phyloP scores from a whole-genome alignment of 1,140 invertebrate genomes.

The Drosophila repletoides region DNA sequence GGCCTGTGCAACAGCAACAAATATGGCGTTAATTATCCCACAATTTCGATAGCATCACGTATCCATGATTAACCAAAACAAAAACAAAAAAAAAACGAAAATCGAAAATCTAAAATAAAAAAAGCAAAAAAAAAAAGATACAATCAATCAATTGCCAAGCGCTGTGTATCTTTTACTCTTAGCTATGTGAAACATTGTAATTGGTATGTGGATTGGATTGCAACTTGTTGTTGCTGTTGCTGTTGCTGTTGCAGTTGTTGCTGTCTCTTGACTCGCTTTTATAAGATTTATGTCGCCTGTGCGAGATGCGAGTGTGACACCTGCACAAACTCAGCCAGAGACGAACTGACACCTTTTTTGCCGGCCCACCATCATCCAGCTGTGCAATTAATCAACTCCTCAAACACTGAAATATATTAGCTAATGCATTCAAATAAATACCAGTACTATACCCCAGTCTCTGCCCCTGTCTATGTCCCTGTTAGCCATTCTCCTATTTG shows the following conservation, averaged over 20 bases:
- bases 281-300: slow-evolving; percentile 58
- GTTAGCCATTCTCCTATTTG: too few species aligned
- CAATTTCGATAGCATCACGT: slow-evolving; percentile 77
- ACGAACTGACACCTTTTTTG: slow-evolving; percentile 29
- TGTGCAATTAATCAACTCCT: slow-evolving; percentile 63
- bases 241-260: not conserved
- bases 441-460: too few species aligned
- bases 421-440: too few species aligned
- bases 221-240: slow-evolving; percentile 2
- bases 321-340: slow-evolving; percentile 31
- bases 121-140: too few species aligned
- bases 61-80: slow-evolving; percentile 71
- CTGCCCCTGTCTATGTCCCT: too few species aligned
- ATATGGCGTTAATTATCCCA: slow-evolving; percentile 78
- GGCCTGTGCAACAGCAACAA: slow-evolving; percentile 40
- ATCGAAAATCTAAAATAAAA: too few species aligned
- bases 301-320: slow-evolving; percentile 51
- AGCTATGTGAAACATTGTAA: slow-evolving; percentile 72
- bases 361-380: slow-evolving; percentile 21
- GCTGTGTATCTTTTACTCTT: slow-evolving; percentile 57
- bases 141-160: slow-evolving; percentile 69
- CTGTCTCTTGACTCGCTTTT: slow-evolving; percentile 23
- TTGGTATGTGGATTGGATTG: slow-evolving; percentile 54
- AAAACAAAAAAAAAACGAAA: too few species aligned
- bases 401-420: slow-evolving; percentile 11